Evolutionary conservation across 2,113 vertebrate species (phyloP), one percentile per base, ranked within the genome.

Genomic region (Alethe castanea): DNA sequence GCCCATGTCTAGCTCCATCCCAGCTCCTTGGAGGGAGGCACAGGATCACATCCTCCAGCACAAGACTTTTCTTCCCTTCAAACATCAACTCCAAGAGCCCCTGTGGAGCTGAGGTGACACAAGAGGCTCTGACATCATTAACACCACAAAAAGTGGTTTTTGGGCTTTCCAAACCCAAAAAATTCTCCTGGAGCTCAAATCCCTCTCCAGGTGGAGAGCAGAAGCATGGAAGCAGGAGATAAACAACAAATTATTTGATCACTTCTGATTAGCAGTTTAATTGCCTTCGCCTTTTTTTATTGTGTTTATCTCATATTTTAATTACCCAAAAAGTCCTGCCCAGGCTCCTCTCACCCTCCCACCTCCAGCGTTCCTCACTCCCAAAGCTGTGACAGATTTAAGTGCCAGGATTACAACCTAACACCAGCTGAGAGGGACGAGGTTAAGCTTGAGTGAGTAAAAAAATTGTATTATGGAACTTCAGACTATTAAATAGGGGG

Each of bases 401-500:
- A 96, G 88, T 86, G 90, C 86, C 20, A 0, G 94, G 95, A 97
- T 97, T 97, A 97, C 95, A 95, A 94, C 28, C 85, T 92, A 93
- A 97, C 88, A 88, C 93, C 94, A 88, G 94, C 94, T 74, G 94
- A 95, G 95, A 1, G 5, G 86, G 64, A 62, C 2, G 2, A 95
- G 93, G 95, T 92, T 97, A 95, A 97, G 92, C 96, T 81, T 80
- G 90, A 94, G 44, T 81, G 96, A 95, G 94, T 86, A 84, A 94
- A 97, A 94, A 97, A 96, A 95, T 90, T 83, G 88, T 83, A 96
- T 96, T 95, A 96, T 36, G 71, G 82, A 93, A 93, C 60, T 81
- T 67, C 88, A 90, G 92, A 83, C 94, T 96, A 90, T 93, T 96
- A 96, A 94, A 81, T 54, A 48, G 67, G 36, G 26, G 52, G 16